Conservation (phyloP, 2,113 vertebrate genomes). For the Tenebrosternarchus preto region DNA sequence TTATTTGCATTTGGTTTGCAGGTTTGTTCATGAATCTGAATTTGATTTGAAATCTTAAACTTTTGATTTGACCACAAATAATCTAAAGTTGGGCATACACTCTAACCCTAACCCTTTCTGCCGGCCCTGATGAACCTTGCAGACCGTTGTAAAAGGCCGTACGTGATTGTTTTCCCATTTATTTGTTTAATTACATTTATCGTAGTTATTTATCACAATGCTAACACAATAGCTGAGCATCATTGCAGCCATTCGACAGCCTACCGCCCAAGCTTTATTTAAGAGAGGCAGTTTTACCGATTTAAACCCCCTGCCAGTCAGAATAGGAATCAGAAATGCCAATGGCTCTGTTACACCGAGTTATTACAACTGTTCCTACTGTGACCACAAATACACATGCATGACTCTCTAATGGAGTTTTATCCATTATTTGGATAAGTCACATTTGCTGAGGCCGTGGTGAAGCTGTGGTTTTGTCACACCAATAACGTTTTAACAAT, state of each 20-base stretch:
- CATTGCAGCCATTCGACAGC: background rate
- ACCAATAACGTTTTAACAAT: slow-evolving; percentile 41
- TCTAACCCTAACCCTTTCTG: too few relatives aligned
- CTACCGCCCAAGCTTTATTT: background rate
- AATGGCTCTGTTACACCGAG: slow-evolving; percentile 14
- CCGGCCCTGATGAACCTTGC: background rate
- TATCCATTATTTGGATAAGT: slow-evolving; percentile 61
- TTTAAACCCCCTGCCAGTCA: slow-evolving; percentile 17
- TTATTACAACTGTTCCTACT: slow-evolving; percentile 24
- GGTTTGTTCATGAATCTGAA: background rate
- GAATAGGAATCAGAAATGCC: slow-evolving; percentile 21
- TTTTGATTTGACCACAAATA: slow-evolving; percentile 11
- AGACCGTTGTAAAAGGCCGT: too few relatives aligned
- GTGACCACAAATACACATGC: slow-evolving; percentile 11
- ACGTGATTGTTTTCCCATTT: slow-evolving; percentile 16
- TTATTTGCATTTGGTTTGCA: background rate
- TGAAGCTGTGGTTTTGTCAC: slow-evolving; percentile 35
- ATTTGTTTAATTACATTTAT: background rate
- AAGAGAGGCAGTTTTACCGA: slow-evolving; percentile 12
- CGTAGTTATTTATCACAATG: background rate
- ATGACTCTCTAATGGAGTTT: slow-evolving; percentile 34
- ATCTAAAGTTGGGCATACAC: slow-evolving; percentile 10
- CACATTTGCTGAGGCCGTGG: slow-evolving; percentile 36
- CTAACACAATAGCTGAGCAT: background rate
- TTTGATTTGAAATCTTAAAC: too few relatives aligned